phyloP scores from a whole-genome alignment of 2,888 invertebrate species.

The Parascotia fuliginaria region DNA sequence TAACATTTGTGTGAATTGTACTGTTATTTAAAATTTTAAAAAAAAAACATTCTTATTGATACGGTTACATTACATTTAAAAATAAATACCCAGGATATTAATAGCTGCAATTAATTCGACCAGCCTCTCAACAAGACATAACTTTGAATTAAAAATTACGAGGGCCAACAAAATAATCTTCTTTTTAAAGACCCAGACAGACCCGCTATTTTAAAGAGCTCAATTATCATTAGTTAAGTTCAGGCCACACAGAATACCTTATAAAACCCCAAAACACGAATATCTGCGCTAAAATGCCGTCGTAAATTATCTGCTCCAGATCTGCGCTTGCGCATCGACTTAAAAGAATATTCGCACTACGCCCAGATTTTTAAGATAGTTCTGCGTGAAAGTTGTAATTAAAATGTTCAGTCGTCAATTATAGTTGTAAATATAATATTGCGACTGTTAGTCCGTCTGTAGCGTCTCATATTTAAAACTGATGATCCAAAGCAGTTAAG shows the following conservation, averaged over 20 bases:
- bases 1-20: no score
- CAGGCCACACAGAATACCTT: slow-evolving; percentile 8
- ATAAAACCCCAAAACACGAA: slow-evolving; percentile 2
- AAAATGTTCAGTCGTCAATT: no score
- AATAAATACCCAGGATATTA: no score
- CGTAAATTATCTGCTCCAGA: slow-evolving; percentile 1
- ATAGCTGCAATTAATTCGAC: no score
- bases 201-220: slow-evolving; percentile 4
- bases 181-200: neutral
- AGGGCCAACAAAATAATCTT: neutral
- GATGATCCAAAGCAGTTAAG: no score
- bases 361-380: neutral
- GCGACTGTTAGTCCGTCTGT: no score
- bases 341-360: slow-evolving; percentile 1
- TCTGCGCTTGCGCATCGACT: slow-evolving; percentile 2
- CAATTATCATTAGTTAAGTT: slow-evolving; percentile 11
- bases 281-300: slow-evolving; percentile 2
- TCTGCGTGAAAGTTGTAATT: slow-evolving; percentile 6
- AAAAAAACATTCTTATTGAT: no score
- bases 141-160: neutral
- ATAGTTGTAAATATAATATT: no score
- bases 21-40: no score
- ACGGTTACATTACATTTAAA: no score
- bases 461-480: no score
- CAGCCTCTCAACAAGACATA: no score